A percentile compares a stretch with the other conserved stretches of the same genome.
Evolutionary conservation across 2,797 vertebrate species (phyloP).

Genomic region (Cirrhinus mrigala): DNA sequence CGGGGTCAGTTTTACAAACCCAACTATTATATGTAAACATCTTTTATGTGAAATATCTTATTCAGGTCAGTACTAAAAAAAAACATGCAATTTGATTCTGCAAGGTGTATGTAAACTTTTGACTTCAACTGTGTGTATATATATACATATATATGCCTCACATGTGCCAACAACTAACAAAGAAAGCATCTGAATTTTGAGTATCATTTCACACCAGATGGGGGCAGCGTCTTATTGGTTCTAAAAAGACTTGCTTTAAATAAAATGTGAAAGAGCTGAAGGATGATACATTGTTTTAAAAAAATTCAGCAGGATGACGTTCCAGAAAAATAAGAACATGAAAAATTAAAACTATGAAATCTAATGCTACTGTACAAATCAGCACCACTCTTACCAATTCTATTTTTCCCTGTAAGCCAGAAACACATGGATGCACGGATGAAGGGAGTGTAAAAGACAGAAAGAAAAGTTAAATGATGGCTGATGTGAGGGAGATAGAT

Average conservation of each 20-base stretch:
- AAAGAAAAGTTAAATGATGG: conserved; percentile 5
- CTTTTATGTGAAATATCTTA: too few species aligned
- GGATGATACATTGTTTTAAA: neutral
- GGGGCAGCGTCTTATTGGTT: conserved; percentile 41
- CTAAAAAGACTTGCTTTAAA: neutral
- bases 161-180: neutral
- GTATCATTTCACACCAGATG: conserved; percentile 52
- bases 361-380: conserved; percentile 50
- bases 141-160: neutral
- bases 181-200: neutral
- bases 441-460: conserved; percentile 1
- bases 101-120: too few species aligned
- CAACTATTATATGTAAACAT: too few species aligned
- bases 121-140: too few species aligned
- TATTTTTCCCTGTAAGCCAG: conserved; percentile 86
- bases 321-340: neutral
- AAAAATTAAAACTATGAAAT: conserved; percentile 40
- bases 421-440: conserved; percentile 62
- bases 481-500: neutral
- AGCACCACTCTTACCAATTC: conserved; percentile 84
- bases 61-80: too few species aligned
- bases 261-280: neutral
- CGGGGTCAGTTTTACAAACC: too few species aligned
- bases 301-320: neutral
- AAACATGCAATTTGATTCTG: too few species aligned